Conservation (phyloP, 2,797 vertebrate species). For the Thamnophis elegans region DNA sequence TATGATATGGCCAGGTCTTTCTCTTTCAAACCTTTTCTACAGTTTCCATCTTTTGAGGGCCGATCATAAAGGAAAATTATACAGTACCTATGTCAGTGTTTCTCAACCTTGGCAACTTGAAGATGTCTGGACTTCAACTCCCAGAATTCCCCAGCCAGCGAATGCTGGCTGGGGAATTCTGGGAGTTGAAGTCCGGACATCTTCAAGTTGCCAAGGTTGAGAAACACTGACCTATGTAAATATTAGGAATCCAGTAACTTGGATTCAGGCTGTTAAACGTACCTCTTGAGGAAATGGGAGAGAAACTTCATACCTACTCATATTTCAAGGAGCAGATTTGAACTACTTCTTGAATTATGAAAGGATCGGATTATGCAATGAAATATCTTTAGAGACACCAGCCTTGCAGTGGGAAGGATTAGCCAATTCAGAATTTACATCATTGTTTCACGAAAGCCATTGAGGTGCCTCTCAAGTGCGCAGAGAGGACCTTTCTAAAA, state of each 20-base stretch:
- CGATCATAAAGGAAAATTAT: neutral
- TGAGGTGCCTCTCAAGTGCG: neutral
- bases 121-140: no score
- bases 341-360: neutral
- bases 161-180: no score
- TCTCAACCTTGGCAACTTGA: no score
- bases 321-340: conserved; percentile 44
- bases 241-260: neutral
- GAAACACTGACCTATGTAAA: no score
- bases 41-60: neutral
- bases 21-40: neutral
- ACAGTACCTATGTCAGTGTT: neutral
- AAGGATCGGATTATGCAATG: conserved; percentile 9
- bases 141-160: no score
- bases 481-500: conserved; percentile 15
- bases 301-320: conserved; percentile 31
- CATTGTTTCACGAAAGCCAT: neutral
- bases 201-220: no score
- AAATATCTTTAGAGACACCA: conserved; percentile 7
- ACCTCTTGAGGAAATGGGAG: neutral
- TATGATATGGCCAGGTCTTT: neutral
- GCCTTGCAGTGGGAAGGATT: neutral
- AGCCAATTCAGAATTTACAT: neutral
- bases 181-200: no score
- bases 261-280: neutral